Conservation (phyloP, 2,797 vertebrate genomes). For the Ispidina picta region DNA sequence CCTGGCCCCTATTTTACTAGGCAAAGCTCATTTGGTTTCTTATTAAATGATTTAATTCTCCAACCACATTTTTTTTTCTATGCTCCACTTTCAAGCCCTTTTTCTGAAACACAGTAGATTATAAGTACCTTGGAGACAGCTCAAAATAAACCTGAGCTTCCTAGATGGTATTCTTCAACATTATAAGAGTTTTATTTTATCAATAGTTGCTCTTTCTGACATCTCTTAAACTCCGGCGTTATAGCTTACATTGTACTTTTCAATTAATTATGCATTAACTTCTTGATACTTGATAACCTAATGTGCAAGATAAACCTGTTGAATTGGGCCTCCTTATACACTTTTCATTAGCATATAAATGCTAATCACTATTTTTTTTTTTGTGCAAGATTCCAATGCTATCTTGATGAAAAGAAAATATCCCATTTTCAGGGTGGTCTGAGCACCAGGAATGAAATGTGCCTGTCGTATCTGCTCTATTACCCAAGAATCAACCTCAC, state of each 20-base stretch:
- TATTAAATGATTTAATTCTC: neutral
- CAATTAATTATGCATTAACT: neutral
- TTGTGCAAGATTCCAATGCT: neutral
- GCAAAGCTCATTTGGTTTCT: neutral
- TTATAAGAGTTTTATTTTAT: neutral
- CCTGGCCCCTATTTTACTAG: neutral
- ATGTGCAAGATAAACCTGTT: neutral
- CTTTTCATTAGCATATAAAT: neutral
- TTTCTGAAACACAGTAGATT: neutral
- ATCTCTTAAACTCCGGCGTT: neutral
- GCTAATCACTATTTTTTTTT: neutral
- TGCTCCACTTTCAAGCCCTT: neutral
- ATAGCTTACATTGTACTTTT: neutral
- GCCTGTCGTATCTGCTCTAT: slow-evolving; percentile 87
- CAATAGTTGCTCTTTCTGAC: neutral
- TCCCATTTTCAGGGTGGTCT: slow-evolving; percentile 83
- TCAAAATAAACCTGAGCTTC: neutral
- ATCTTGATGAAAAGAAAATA: slow-evolving; percentile 31
- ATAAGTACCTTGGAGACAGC: neutral
- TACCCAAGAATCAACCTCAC: slow-evolving; percentile 89
- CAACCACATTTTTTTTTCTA: neutral
- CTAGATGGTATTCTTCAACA: neutral
- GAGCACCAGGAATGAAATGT: slow-evolving; percentile 89
- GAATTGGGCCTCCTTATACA: neutral
- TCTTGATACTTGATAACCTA: neutral